Percentiles rank a stretch among this genome's conserved stretches.
Conservation (phyloP, 2,797 vertebrate species). For the Schizothorax lantsangensis region DNA sequence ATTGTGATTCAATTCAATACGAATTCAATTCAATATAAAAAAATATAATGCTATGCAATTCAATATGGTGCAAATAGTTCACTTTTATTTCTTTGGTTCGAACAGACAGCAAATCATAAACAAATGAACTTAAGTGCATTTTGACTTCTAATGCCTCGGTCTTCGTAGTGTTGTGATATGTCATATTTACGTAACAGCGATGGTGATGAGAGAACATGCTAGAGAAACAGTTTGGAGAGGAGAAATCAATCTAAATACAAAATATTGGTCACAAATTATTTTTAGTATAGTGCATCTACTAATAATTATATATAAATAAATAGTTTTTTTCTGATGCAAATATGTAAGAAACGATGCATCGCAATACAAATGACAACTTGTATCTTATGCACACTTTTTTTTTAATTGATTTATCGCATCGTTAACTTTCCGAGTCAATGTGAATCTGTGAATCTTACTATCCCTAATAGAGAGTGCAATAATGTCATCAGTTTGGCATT, state of each 20-base stretch:
- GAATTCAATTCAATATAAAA: not conserved
- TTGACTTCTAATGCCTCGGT: too few species aligned
- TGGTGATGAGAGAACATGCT: not conserved
- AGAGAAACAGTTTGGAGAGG: not conserved
- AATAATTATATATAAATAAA: not conserved
- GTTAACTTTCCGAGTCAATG: too few species aligned
- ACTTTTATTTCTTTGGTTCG: too few species aligned
- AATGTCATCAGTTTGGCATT: constrained; percentile 35
- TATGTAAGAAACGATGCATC: not conserved
- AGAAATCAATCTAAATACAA: not conserved
- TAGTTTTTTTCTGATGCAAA: not conserved
- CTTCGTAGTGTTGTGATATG: not conserved
- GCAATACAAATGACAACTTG: not conserved
- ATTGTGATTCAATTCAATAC: not conserved
- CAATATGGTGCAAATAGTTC: not conserved
- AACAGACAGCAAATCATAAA: not conserved
- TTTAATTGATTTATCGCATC: too few species aligned
- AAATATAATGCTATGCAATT: too few species aligned
- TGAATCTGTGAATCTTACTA: not conserved
- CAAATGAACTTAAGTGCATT: too few species aligned
- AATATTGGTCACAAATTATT: not conserved
- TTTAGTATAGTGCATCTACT: not conserved
- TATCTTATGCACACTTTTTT: not conserved
- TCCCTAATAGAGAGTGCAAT: not conserved
- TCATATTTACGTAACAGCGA: not conserved